Evolutionary conservation across 2,797 vertebrate species (phyloP), one percentile per base, ranked within the genome.

Genomic region (Gambelia wislizenii): DNA sequence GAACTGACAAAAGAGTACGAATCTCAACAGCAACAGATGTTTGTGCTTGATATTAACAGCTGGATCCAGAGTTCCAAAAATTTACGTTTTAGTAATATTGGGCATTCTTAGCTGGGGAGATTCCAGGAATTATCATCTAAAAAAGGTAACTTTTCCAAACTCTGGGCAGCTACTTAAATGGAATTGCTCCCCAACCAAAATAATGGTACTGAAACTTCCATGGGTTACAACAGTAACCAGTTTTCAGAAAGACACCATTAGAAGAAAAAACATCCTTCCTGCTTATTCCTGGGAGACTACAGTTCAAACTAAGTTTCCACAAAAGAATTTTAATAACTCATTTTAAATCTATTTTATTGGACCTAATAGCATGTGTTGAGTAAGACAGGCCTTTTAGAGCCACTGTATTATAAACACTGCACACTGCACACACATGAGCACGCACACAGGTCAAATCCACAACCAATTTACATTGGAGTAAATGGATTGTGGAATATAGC

Each of bases 361-460:
- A 42, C n/a, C 44, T 64, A 76, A 42, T 76, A 44, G n/a, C 54
- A 42, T 61, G 27, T 3, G 18, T 33, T 47, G 67, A 77, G 61
- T 30, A 59, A 77, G 75, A 42, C 47, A 18, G 67, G 12, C 12
- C 39, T 59, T 89, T 56, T 70, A 59, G 80, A 80, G 39, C 52
- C 69, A 54, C 59, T 52, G n/a, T 76, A 39, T 89, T 84, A 59
- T 54, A 81, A 89, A 85, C 59, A 82, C 52, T 30, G 52, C 72
- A 49, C n/a, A n/a, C n/a, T n/a, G n/a, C n/a, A n/a, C n/a, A n/a
- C 56, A 75, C 39, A 33, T 9, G n/a, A 52, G 42, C 72, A 39
- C 56, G 67, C 42, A n/a, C 6, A 52, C 67, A 44, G 8, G 67
- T 74, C 77, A 81, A 64, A 85, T 85, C n/a, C n/a, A 85, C 42